Evolutionary conservation across 1,140 invertebrate species (phyloP).

Genomic region (Trichonephila inaurata): DNA sequence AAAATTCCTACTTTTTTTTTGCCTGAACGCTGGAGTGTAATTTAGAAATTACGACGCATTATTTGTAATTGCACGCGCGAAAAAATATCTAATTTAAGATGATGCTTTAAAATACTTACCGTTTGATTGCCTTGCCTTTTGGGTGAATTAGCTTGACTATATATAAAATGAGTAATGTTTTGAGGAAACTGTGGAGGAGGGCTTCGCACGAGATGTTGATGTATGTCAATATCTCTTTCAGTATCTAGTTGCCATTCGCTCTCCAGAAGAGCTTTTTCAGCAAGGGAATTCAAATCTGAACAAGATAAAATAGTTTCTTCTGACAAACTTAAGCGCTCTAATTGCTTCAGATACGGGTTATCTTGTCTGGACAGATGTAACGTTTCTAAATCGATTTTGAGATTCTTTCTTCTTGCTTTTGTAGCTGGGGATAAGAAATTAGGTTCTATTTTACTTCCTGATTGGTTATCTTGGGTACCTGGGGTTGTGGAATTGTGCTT

Average conservation of each 20-base stretch:
- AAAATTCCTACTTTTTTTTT: too few species aligned
- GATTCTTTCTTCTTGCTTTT: conserved; percentile 85
- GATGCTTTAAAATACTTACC: conserved; percentile 29
- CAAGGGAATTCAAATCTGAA: conserved; percentile 46
- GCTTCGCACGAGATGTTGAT: conserved; percentile 90
- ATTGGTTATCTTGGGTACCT: neutral
- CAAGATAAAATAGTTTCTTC: conserved; percentile 67
- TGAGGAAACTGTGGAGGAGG: conserved; percentile 85
- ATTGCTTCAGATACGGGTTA: conserved; percentile 88
- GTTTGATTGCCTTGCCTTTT: conserved; percentile 55
- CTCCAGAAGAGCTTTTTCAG: conserved; percentile 49
- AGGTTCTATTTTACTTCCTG: neutral
- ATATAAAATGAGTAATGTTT: conserved; percentile 78
- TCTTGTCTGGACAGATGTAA: conserved; percentile 89
- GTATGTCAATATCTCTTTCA: conserved; percentile 83
- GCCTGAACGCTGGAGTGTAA: too few species aligned
- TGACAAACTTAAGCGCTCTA: conserved; percentile 77
- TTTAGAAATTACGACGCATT: too few species aligned
- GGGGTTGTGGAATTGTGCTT: conserved; percentile 24
- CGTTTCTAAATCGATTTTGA: conserved; percentile 91
- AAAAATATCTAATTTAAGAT: neutral
- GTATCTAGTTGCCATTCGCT: conserved; percentile 58
- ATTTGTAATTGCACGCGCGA: neutral
- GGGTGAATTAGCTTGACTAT: conserved; percentile 73
- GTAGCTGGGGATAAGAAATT: conserved; percentile 73